Base-by-base conservation (phyloP, 2,888 invertebrate genomes). In the Spatulosminthurus flaviceps region DNA sequence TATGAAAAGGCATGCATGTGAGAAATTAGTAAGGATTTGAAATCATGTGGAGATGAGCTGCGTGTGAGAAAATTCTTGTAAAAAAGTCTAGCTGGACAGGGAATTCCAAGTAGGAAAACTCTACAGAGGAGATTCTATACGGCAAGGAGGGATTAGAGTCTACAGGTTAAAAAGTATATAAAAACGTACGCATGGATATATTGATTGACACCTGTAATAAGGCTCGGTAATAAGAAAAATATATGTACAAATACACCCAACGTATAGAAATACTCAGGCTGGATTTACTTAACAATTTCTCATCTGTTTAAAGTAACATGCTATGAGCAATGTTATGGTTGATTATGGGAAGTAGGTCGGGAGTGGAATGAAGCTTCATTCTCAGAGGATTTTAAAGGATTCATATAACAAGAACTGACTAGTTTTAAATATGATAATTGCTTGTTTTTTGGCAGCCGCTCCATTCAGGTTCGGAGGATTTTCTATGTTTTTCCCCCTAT, bases 21-120 rank as follows among this genome's bases (percentile, higher is more conserved):
- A 26, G 67, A 67, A 67, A 67, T 29, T 28, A 28, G 28, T 67
- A 67, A 24, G n/a, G 5, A 51, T 2, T 51, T 51, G 19, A n/a
- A 51, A 51, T 51, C 51, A 51, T 19, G 51, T 19, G 51, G 51
- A 51, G 51, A 51, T 26, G 28, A 24, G 26, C 67, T 67, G 67
- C 67, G 67, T 67, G 67, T 67, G 67, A 67, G 28, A 51, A 51
- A 67, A 67, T 67, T 26, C 28, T n/a, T 13, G 29, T 67, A 67
- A 67, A 67, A n/a, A n/a, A n/a, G n/a, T 67, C 29, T 19, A 67
- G 1, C 67, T 67, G 67, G 67, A 67, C 28, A 67, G 28, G n/a
- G n/a, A n/a, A n/a, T n/a, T n/a, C n/a, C n/a, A n/a, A n/a, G n/a
- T n/a, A n/a, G n/a, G n/a, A n/a, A n/a, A n/a, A n/a, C n/a, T n/a